Evolutionary conservation across 2,797 vertebrate species (phyloP).

Genomic region (Lithobates pipiens): DNA sequence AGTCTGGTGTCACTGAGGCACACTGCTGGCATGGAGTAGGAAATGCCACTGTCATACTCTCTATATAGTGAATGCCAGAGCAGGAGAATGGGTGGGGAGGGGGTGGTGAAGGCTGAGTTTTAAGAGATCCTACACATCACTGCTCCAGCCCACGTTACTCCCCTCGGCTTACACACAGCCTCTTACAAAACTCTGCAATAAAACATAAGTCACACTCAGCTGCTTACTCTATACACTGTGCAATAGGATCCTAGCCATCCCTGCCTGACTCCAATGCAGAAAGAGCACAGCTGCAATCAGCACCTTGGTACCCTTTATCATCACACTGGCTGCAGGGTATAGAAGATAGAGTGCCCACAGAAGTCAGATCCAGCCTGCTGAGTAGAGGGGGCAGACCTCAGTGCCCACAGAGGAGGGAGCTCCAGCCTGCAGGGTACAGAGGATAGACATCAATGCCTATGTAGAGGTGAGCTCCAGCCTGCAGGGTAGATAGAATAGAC

Average conservation of each 20-base stretch:
- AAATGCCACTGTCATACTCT: background rate
- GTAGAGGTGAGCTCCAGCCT: no score
- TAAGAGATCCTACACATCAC: background rate
- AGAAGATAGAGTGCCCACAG: no score
- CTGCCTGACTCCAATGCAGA: background rate
- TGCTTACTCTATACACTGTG: background rate
- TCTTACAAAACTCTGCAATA: slow-evolving; percentile 5
- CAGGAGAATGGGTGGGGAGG: slow-evolving; percentile 4
- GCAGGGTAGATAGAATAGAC: no score
- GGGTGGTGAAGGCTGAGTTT: slow-evolving; percentile 3
- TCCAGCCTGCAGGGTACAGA: no score
- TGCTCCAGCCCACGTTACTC: slow-evolving; percentile 13
- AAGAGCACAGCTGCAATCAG: no score
- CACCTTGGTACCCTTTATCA: background rate
- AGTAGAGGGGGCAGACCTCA: no score
- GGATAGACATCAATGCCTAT: no score
- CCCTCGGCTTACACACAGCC: slow-evolving; percentile 14
- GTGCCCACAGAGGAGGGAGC: no score
- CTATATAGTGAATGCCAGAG: background rate
- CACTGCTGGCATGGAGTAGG: background rate
- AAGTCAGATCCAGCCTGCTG: no score
- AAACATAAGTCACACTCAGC: background rate
- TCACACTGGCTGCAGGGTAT: background rate
- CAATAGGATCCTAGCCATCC: background rate
- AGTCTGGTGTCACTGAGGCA: background rate